Evolutionary conservation across 2,888 invertebrate species (phyloP), one percentile per base, ranked within the genome.

Genomic region (Buathra laborator): DNA sequence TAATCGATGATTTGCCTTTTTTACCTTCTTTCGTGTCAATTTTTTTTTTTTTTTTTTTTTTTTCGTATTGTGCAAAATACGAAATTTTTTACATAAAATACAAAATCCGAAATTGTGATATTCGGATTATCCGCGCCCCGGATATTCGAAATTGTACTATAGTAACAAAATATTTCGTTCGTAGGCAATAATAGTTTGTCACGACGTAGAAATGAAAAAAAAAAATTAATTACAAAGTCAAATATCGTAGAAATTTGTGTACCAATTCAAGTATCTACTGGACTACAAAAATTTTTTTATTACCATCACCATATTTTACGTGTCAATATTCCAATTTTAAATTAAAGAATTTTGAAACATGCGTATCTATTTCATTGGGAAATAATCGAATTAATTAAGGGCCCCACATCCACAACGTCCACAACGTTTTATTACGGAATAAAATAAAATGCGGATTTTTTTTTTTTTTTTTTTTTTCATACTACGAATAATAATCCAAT

Each of bases 221-320:
- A 56, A 37, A 37, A 0, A 1, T 9, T 37, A 9, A 62, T 67
- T 10, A 46, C 59, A 72, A 59, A 51, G 32, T 44, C 48, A n/a
- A 59, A 59, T 32, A 59, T 9, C 24, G 24, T 9, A 44, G n/a
- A 46, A 16, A 48, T 37, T 64, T 62, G 68, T 32, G 71, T 51
- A 78, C 70, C 81, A 81, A 85, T 78, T 78, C 81, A 84, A 29
- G 59, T 46, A 7, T 64, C 84, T 84, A 81, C 84, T 62, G 44
- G 46, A 56, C 84, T 81, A 81, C 74, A 48, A 24, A 51, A 70
- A 19, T 19, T 16, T 48, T 70, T 37, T 37, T 37, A 37, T 37
- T 24, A 71, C 43, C 78, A 70, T 56, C 68, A 48, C 72, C 46
- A 43, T 37, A 48, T 12, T 68, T 43, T 66, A 64, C 43, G 70